phyloP scores from a whole-genome alignment of 2,113 vertebrate genomes.

The Riparia riparia region DNA sequence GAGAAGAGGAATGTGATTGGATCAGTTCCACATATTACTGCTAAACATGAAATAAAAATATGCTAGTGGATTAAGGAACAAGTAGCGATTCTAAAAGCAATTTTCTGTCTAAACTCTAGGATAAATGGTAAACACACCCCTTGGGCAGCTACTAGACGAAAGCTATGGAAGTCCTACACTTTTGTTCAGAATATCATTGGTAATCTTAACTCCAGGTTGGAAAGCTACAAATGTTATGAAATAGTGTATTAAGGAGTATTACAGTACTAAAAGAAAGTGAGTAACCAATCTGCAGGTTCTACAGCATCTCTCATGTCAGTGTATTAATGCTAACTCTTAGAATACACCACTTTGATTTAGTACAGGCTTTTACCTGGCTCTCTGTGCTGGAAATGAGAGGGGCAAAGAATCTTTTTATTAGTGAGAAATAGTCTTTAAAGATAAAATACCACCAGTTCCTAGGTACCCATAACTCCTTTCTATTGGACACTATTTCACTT shows the following conservation, averaged over 20 bases:
- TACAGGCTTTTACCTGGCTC: not conserved
- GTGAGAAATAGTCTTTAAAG: not conserved
- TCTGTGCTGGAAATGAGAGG: not conserved
- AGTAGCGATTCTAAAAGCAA: not conserved
- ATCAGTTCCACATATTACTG: not conserved
- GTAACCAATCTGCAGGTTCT: not conserved
- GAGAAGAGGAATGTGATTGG: not conserved
- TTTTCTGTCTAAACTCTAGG: not conserved
- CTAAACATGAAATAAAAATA: not conserved
- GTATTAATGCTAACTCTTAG: not conserved
- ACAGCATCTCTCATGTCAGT: not conserved
- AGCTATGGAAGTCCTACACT: not conserved
- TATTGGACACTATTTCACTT: not conserved
- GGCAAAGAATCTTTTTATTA: not conserved
- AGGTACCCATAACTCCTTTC: not conserved
- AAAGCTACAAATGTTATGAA: not conserved
- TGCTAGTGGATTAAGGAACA: not conserved
- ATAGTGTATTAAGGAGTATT: not conserved
- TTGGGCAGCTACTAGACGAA: not conserved
- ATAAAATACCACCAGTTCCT: not conserved
- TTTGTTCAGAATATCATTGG: not conserved
- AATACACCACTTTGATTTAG: not conserved
- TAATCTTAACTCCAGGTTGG: not conserved
- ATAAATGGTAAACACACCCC: not conserved
- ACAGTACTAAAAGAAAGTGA: not conserved